Base-by-base conservation (phyloP, 2,797 vertebrate species). In the Poeciliopsis presidionis region DNA sequence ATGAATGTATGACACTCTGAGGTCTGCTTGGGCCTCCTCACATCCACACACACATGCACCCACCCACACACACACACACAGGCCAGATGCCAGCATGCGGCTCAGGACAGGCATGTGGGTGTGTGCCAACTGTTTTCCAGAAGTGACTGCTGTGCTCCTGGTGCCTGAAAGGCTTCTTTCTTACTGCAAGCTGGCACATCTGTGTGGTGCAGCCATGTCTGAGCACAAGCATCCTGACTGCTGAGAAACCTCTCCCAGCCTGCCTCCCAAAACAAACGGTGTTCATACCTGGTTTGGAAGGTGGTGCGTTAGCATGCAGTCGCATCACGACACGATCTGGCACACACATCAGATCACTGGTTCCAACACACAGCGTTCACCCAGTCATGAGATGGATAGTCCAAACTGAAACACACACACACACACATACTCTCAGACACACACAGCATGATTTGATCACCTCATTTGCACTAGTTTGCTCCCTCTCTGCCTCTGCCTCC, bases 141-240 rank as follows among this genome's bases (percentile, higher is more conserved):
- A 95, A 95, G 90, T 93, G 89, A 92, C 92, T 95, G 94, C 94
- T 95, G 93, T 91, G 90, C 67, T 7, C 83, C 33, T 80, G 81
- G 47, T 79, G 88, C 83, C 86, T 96, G 92, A 96, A 96, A 94
- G 93, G 88, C 90, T 90, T 87, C 95, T 95, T 95, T 96, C 93
- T 95, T 94, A 83, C 82, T 81, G 78, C 70, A n/a, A 67, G 90
- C 94, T 91, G 93, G 93, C 92, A 92, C 90, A 63, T 81, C 74
- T 94, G 93, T 92, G 83, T 72, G 84, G 89, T 69, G 87, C 72
- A 86, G 80, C 81, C 25, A 25, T 63, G 84, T 87, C 81, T 85
- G 79, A 43, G 84, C 84, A 87, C 75, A 88, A 90, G 82, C 87
- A 83, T 87, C 91, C 91, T 43, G 13, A n/a, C n/a, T 45, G 41